Evolutionary conservation across 2,888 invertebrate genomes (phyloP).

Genomic region (Habrosyne pyritoides): DNA sequence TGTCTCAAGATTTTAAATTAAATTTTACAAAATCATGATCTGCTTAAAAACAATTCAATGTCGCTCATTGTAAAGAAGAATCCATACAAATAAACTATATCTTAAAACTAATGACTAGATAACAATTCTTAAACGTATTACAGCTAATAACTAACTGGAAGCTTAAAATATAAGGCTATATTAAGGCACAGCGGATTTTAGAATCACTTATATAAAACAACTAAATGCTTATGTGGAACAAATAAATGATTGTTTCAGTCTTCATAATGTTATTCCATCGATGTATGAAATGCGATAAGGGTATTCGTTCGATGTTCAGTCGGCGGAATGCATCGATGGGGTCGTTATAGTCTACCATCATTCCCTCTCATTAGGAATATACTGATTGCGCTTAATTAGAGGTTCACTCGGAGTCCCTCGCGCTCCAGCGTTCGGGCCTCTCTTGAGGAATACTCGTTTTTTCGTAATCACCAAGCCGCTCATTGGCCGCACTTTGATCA

Average conservation of each 20-base stretch:
- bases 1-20: slow-evolving; percentile 59
- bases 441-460: slow-evolving; percentile 77
- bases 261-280: slow-evolving; percentile 69
- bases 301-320: slow-evolving; percentile 67
- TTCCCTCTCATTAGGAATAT: slow-evolving; percentile 83
- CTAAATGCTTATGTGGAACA: slow-evolving; percentile 76
- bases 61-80: slow-evolving; percentile 17
- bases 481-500: slow-evolving; percentile 78
- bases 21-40: slow-evolving; percentile 22
- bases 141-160: slow-evolving; percentile 59
- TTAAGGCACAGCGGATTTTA: slow-evolving; percentile 77
- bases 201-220: slow-evolving; percentile 62
- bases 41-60: slow-evolving; percentile 18
- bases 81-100: slow-evolving; percentile 20
- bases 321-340: slow-evolving; percentile 79
- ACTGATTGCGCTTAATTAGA: slow-evolving; percentile 83
- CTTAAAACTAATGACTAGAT: slow-evolving; percentile 78
- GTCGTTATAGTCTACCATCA: slow-evolving; percentile 80
- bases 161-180: slow-evolving; percentile 60
- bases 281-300: slow-evolving; percentile 70
- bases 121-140: slow-evolving; percentile 52
- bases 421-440: slow-evolving; percentile 68
- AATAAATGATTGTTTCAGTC: slow-evolving; percentile 75
- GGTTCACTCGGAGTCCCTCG: slow-evolving; percentile 72
- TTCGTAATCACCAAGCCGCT: slow-evolving; percentile 79